Base-by-base conservation (phyloP, 2,797 vertebrate species). In the Leontopithecus rosalia region DNA sequence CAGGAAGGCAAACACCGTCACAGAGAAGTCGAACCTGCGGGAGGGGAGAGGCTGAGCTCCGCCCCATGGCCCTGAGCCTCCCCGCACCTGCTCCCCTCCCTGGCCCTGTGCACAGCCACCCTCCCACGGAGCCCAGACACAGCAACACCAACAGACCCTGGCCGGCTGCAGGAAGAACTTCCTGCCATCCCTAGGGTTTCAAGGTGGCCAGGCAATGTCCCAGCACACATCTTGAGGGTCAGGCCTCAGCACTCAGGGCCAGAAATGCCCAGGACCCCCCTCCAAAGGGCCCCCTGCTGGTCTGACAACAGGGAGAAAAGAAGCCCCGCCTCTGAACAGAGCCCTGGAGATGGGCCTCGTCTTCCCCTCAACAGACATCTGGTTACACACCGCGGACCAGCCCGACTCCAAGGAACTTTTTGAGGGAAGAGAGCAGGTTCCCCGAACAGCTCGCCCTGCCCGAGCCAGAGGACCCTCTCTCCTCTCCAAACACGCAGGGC, bases 1-100 rank as follows among this genome's bases (percentile, higher is more conserved):
- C 98, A 99, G 95, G 98, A 99, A 99, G 33, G 99, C 99, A 79
- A 99, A 99, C 11, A 99, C 98, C 0, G 99, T 99, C 97, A 99
- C 99, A 0, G 99, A 99, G 98, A 99, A 99, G 98, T 99, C 99
- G 95, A 99, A 99, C 97, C 99, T 99, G 36, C 5, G 94, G 95
- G 70, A 95, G 90, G 48, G 11, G 26, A 73, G 76, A 30, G 24
- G 67, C 20, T 0, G 14, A 1, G 12, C 4, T 1, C 43, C 0
- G 0, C 5, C 4, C 1, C 2, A 24, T 22, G 36, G 11, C 2
- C 2, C 24, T 2, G 1, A 10, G 28, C 70, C 22, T 48, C 58
- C 50, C 7, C 6, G 8, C 1, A 0, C 1, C 4, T 0, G 0
- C 5, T 2, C 22, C 11, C 20, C 8, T 7, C 30, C 28, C 17